These are phyloP conservation scores for Ornithorhynchus anatinus DNA, from an alignment of 2,113 vertebrate species.

Conservation along the genomic window DNA sequence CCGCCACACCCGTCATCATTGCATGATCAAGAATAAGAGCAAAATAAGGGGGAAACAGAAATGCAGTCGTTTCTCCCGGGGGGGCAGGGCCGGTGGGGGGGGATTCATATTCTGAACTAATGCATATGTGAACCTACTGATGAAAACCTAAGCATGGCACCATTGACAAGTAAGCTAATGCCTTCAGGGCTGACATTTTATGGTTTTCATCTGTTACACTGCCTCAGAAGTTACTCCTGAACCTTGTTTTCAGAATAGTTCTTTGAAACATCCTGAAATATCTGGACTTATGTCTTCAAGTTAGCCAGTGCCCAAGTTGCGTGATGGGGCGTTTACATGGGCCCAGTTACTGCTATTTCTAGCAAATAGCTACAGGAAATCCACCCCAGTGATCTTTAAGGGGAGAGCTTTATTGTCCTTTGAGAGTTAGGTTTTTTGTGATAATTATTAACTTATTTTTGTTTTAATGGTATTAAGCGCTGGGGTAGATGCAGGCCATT, in stretches of 20 bases:
- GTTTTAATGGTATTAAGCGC: no score
- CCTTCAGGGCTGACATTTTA: no score
- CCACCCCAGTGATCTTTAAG: background rate
- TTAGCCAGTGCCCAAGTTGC: background rate
- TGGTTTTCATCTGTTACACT: no score
- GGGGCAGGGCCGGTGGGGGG: no score
- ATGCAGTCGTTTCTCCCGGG: background rate
- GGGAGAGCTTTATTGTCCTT: conserved; percentile 1
- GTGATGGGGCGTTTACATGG: background rate
- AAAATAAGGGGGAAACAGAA: background rate
- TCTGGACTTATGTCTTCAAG: background rate
- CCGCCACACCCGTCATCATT: conserved; percentile 13
- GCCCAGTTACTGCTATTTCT: background rate
- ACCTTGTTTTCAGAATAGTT: conserved; percentile 25
- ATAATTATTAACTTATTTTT: background rate
- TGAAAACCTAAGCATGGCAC: no score
- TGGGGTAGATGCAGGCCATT: no score
- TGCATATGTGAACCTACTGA: no score
- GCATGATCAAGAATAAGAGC: conserved; percentile 10
- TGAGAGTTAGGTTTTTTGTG: fast-evolving
- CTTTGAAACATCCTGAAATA: background rate
- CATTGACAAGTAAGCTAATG: no score
- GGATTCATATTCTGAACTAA: no score
- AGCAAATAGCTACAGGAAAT: background rate
- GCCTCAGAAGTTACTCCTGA: no score